Base-by-base conservation (phyloP, 2,797 vertebrate genomes). In the Limosa lapponica region DNA sequence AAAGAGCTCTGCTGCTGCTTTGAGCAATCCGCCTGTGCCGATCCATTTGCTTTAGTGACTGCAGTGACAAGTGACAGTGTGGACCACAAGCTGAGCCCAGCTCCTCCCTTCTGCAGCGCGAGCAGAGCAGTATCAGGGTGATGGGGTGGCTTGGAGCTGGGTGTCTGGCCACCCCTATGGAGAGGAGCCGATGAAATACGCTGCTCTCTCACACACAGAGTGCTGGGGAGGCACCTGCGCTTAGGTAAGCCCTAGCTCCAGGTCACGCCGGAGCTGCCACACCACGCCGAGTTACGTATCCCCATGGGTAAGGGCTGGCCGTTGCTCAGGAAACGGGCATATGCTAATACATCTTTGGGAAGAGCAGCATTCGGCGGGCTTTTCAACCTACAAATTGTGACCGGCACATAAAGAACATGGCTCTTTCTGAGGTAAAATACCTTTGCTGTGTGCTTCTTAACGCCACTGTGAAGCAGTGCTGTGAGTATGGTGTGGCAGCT, bases 261-360 rank as follows among this genome's bases (percentile, higher is more conserved):
- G 49, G 11, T 16, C 27, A 24, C 2, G 2, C 23, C 4, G 0
- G 41, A 70, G 54, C 51, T 44, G 64, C 66, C 8, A 1, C 13
- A 20, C 73, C 13, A 30, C 2, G 1, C 64, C 8, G 22, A 54
- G 16, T 13, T 34, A 28, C 5, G 6, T 49, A n/a, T 19, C 27
- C 37, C 39, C n/a, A 32, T 1, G 1, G 67, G 36, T 23, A n/a
- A n/a, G 46, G 77, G 32, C 4, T 51, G 58, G 57, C 70, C 86
- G 34, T 1, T 62, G 39, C 66, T 79, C 37, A 34, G 36, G 25
- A 24, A 46, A n/a, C 0, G 3, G 89, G 37, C 37, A 39, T 12
- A 6, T 30, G 32, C 34, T 49, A 77, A 49, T 39, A 25, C 82
- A 59, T 57, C 55, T 75, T 62, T 12, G 51, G 34, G 8, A 48